A percentile compares a stretch with the other conserved stretches of the same genome.
Conservation (phyloP, 2,888 invertebrate genomes). For the Conchocele bisecta region DNA sequence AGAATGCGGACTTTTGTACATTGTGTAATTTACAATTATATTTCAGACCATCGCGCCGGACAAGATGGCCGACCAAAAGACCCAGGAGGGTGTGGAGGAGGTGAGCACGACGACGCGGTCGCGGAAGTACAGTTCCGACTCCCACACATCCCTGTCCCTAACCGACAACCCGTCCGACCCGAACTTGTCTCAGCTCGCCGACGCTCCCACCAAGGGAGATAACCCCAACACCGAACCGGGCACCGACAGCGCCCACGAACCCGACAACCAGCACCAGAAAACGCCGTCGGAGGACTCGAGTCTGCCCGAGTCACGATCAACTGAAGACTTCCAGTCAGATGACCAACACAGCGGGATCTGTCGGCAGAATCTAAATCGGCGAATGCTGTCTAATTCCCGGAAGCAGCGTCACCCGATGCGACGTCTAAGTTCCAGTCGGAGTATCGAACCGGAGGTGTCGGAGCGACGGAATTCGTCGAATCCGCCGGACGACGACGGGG, state of each 20-base stretch:
- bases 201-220: slow-evolving; percentile 32
- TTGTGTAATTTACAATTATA: no score
- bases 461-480: slow-evolving; percentile 26
- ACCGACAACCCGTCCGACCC: slow-evolving; percentile 52
- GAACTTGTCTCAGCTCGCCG: slow-evolving; percentile 21
- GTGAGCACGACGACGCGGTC: slow-evolving; percentile 69
- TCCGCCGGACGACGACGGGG: slow-evolving; percentile 44
- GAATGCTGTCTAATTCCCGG: slow-evolving; percentile 72
- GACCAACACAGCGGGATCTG: slow-evolving; percentile 64
- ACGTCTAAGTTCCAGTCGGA: slow-evolving; percentile 61
- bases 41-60: no score
- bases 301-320: slow-evolving; percentile 70
- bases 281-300: slow-evolving; percentile 72
- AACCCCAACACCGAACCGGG: slow-evolving; percentile 32
- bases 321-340: slow-evolving; percentile 61
- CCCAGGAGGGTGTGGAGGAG: slow-evolving; percentile 58
- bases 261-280: slow-evolving; percentile 47
- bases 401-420: slow-evolving; percentile 79
- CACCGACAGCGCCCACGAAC: no score
- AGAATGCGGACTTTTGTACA: no score
- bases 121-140: slow-evolving; percentile 73
- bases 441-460: background rate
- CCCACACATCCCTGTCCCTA: slow-evolving; percentile 65
- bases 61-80: no score
- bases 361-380: slow-evolving; percentile 71